Base-by-base conservation (phyloP, 2,797 vertebrate genomes). In the Sparidentex hasta region DNA sequence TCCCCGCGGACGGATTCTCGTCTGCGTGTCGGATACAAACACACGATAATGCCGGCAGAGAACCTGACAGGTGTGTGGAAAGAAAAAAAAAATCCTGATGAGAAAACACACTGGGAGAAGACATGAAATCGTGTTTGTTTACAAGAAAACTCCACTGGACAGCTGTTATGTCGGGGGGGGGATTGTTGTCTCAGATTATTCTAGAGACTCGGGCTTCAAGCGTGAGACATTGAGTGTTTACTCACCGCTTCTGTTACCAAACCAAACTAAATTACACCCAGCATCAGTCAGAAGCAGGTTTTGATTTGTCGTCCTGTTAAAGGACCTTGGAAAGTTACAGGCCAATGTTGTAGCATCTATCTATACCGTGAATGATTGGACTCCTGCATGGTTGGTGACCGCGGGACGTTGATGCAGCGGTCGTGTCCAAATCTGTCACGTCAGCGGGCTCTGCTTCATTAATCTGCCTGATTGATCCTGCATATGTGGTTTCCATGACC, bases 381-480 rank as follows among this genome's bases (percentile, higher is more conserved):
- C 43, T 50, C 65, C 18, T 44, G 18, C 11, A 17, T n/a, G 17
- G 21, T 47, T 7, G 44, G 20, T 66, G 55, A 76, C 55, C 33
- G 41, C 67, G 41, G 47, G 72, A 78, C 2, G 27, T 29, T 76
- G 73, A 73, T 74, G 75, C 18, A 78, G 59, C 23, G 29, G 67
- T 38, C 9, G 70, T 67, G 71, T 89, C 71, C 47, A 65, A 43
- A 81, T 78, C 25, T 69, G 73, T 82, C 75, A 71, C 47, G 78
- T 90, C 87, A 90, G 83, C 87, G 78, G 7, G 29, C 64, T 76
- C 58, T 47, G 75, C 70, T 71, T 82, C 83, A 88, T 90, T 79
- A 80, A 85, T 88, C 76, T 68, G 59, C 73, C 70, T 78, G 83
- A 92, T 74, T 87, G 86, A 93, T 93, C 71, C 52, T 55, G 59